Base-by-base conservation (phyloP, 2,113 vertebrate genomes). In the Martes martes region DNA sequence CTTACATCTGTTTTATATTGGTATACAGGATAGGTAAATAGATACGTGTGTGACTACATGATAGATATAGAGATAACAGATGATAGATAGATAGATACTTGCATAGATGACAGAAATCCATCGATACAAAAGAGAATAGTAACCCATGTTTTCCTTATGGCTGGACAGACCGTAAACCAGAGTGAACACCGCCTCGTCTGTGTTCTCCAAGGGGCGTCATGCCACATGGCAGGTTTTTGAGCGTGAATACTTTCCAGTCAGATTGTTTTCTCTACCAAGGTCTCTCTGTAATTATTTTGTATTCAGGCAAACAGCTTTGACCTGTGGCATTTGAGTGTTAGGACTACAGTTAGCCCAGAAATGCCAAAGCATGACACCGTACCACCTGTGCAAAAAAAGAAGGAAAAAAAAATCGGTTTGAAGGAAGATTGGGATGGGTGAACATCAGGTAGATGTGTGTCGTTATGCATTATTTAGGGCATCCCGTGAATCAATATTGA, bases 221-320 rank as follows among this genome's bases (percentile, higher is more conserved):
- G 96, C 84, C 97, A 95, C 93, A 52, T 67, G 95, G 92, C 89
- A 57, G 57, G 73, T 81, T 76, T 80, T 94, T 14, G 10, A 14
- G 73, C 79, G 42, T 81, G 76, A 96, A 79, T 11, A 36, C 21
- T 63, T 95, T 80, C 74, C 86, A 76, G 23, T 84, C 59, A 42
- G 47, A 76, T 84, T 76, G 71, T 73, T 96, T 85, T 87, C 57
- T 36, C 74, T 94, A 57, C 87, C 71, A 59, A 8, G 15, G 16
- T 85, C 39, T 97, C 89, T 45, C 80, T 94, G 69, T 63, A 36
- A 92, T 79, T 88, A 55, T 67, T 71, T 76, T 90, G 57, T 88
- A 24, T 81, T 83, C 79, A 36, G 73, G 87, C 80, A 95, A 96
- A 94, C 36, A 79, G 78, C 76, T 96, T 94, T 94, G 88, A 96